Evolutionary conservation across 2,888 invertebrate genomes (phyloP), one percentile per base, ranked within the genome.

Genomic region (Peribatodes rhomboidaria): DNA sequence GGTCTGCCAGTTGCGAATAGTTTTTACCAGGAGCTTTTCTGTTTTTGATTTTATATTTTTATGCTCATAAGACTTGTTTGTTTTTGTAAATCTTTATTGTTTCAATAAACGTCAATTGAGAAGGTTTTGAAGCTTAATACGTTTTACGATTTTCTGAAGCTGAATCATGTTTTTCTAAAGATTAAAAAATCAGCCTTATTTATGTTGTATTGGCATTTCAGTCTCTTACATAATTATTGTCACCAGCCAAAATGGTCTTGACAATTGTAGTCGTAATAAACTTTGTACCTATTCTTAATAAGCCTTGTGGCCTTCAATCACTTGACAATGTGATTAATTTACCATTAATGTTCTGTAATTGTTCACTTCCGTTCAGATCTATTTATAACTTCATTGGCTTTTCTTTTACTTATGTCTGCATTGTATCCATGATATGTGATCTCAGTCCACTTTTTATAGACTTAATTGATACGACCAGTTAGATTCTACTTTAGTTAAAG

Each of bases 301-400:
- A 42, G 16, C 27, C 41, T 54, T 18, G 54, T 35, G 55, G 65
- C 41, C 22, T 42, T 46, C 65, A 54, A 57, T 61, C 59, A 42
- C 49, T 33, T 18, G 52, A 52, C 42, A 60, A 44, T 39, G 56
- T 37, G 50, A 62, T 42, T 16, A 53, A 49, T 61, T 50, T 42
- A 50, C 44, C 31, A 57, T 62, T 9, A 50, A 56, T 46, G 35
- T 27, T 10, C 13, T 8, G 27, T 27, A 35, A 46, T 65, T 46
- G 22, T 13, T 41, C 53, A 46, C 52, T 65, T 65, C 58, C 56
- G 52, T 14, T 56, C 35, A 37, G 52, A 55, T 52, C 59, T 60
- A 52, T 60, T 52, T n/a, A 56, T 59, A 60, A 9, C 22, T 46
- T 7, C 3, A 35, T 27, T 27, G 14, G 33, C n/a, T 41, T 35